A percentile compares a stretch with the other conserved stretches of the same genome.
Conservation (phyloP, 2,113 vertebrate genomes). For the Scytalopus superciliaris region DNA sequence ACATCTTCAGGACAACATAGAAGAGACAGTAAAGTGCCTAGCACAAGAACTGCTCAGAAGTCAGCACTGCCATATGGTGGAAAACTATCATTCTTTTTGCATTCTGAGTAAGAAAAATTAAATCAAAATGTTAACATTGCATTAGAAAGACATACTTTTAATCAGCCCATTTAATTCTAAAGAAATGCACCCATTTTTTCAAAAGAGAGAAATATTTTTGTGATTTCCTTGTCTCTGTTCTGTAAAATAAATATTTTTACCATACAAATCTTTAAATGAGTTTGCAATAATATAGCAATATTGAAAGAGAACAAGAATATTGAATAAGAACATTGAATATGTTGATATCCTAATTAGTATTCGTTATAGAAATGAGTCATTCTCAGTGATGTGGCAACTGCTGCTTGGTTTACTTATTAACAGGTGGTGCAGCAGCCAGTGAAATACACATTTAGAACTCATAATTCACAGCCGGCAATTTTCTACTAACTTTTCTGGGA, state of each 20-base stretch:
- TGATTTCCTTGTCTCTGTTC: not conserved
- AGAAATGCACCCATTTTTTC: not conserved
- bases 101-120: not conserved
- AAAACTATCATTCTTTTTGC: not conserved
- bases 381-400: not conserved
- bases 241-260: not conserved
- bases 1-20: not conserved
- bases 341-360: not conserved
- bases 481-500: not conserved
- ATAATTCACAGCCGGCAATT: not conserved
- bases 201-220: not conserved
- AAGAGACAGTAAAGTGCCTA: not conserved
- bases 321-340: not conserved
- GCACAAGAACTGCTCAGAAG: not conserved
- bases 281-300: not conserved
- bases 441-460: not conserved
- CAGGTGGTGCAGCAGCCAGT: not conserved
- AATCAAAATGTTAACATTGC: not conserved
- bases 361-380: not conserved
- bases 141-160: not conserved
- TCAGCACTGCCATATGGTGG: not conserved
- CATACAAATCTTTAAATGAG: not conserved
- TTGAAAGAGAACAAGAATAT: not conserved
- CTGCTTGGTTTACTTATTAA: not conserved
- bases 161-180: not conserved